A percentile compares a stretch with the other conserved stretches of the same genome.
These are phyloP conservation scores for Sceloporus undulatus DNA, from an alignment of 2,113 vertebrate genomes.

Conservation along the genomic window DNA sequence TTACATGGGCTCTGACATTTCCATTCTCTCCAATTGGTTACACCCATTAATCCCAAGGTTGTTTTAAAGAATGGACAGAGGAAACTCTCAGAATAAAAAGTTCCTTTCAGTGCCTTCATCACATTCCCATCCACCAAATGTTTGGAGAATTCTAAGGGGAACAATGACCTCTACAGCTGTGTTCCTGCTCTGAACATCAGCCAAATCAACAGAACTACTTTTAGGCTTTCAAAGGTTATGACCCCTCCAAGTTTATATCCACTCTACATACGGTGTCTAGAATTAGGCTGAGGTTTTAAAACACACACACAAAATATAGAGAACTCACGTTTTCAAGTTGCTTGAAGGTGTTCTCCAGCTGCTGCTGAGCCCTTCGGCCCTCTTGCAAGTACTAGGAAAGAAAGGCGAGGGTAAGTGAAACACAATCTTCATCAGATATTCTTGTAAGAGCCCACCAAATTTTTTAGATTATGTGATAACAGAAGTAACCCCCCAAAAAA, in stretches of 20 bases:
- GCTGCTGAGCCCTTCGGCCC: constrained; percentile 89
- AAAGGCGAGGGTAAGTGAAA: not conserved
- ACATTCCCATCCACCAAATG: not conserved
- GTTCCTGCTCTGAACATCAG: not conserved
- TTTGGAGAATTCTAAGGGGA: not conserved
- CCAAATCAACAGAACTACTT: not conserved
- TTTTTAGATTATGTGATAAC: not conserved
- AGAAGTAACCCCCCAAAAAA: not conserved
- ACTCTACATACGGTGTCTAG: not conserved
- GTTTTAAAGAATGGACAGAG: not conserved
- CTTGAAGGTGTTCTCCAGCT: constrained; percentile 88
- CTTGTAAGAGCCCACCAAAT: not conserved
- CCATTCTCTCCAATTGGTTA: not conserved
- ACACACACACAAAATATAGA: not conserved
- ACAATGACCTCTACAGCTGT: not conserved
- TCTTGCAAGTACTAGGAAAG: constrained; percentile 86
- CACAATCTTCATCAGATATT: not conserved
- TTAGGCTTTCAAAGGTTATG: not conserved
- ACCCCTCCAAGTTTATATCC: not conserved
- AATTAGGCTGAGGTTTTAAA: not conserved
- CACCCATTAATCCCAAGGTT: not conserved
- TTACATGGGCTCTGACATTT: not conserved
- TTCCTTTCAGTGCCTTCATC: not conserved
- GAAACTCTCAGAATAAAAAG: not conserved
- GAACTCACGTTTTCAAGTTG: constrained; percentile 89